Evolutionary conservation across 2,113 vertebrate species (phyloP).

Genomic region (Pedionomus torquatus): DNA sequence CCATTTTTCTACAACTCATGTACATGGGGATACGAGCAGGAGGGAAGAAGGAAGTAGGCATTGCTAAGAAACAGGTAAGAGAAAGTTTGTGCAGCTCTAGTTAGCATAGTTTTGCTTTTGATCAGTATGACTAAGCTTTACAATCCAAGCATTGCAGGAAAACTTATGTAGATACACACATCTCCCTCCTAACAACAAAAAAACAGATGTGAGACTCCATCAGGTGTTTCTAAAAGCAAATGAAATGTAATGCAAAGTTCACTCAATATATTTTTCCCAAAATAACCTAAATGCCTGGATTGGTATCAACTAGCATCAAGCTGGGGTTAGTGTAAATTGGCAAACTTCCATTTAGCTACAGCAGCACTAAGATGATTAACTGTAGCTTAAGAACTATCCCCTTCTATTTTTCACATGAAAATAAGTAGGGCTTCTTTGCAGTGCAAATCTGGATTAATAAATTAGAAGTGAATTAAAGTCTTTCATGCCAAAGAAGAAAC

Average conservation of each 20-base stretch:
- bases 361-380: conserved; percentile 55
- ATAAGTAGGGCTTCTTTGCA: conserved; percentile 53
- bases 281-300: neutral
- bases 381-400: conserved; percentile 51
- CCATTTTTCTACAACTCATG: neutral
- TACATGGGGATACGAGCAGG: neutral
- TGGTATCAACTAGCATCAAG: neutral
- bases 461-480: conserved; percentile 19
- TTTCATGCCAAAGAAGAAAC: conserved; percentile 2
- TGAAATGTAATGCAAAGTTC: neutral
- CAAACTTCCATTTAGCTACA: conserved; percentile 39
- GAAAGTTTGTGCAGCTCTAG: neutral
- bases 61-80: neutral
- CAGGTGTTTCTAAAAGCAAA: neutral
- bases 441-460: conserved; percentile 61
- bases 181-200: neutral
- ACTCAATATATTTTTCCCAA: neutral
- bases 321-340: neutral
- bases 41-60: neutral
- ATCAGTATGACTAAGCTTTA: neutral
- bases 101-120: neutral
- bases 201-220: neutral
- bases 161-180: neutral
- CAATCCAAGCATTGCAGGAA: neutral
- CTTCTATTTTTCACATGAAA: conserved; percentile 66